Conservation (phyloP, 1,140 invertebrate genomes). For the Sweltsa coloradensis region DNA sequence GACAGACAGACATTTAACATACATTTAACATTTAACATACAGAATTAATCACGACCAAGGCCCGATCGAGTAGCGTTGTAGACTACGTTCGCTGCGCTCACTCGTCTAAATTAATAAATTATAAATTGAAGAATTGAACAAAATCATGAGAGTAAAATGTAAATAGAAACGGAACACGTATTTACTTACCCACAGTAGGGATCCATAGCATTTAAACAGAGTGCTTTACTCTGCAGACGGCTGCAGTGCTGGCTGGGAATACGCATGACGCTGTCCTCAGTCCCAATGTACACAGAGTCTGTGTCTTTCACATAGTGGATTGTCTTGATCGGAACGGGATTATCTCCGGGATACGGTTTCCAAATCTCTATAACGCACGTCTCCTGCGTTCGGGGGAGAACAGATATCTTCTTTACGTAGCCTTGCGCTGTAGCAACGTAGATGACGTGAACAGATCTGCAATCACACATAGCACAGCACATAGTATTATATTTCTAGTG, state of each 20-base stretch:
- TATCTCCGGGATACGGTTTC: slow-evolving; percentile 46
- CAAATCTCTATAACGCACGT: slow-evolving; percentile 80
- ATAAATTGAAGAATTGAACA: too few relatives aligned
- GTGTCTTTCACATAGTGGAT: slow-evolving; percentile 72
- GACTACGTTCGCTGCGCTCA: too few relatives aligned
- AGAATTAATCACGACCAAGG: too few relatives aligned
- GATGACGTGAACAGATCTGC: slow-evolving; percentile 47
- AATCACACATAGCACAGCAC: too few relatives aligned
- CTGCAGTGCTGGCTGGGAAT: slow-evolving; percentile 66
- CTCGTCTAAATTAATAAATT: too few relatives aligned
- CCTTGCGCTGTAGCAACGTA: slow-evolving; percentile 68
- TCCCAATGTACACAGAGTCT: slow-evolving; percentile 73
- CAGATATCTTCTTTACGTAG: slow-evolving; percentile 66
- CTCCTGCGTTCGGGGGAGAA: slow-evolving; percentile 50
- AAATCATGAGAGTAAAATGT: too few relatives aligned
- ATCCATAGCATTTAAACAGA: slow-evolving; percentile 75
- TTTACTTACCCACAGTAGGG: slow-evolving; percentile 95
- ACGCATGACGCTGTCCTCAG: slow-evolving; percentile 50
- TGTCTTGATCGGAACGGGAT: slow-evolving; percentile 39
- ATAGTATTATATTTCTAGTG: too few relatives aligned
- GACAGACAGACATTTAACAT: too few relatives aligned
- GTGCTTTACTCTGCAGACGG: slow-evolving; percentile 49
- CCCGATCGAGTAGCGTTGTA: too few relatives aligned
- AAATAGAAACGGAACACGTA: too few relatives aligned
- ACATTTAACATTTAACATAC: too few relatives aligned